Evolutionary conservation across 2,797 vertebrate genomes (phyloP).

Genomic region (Petrocephalus schoutedeni): DNA sequence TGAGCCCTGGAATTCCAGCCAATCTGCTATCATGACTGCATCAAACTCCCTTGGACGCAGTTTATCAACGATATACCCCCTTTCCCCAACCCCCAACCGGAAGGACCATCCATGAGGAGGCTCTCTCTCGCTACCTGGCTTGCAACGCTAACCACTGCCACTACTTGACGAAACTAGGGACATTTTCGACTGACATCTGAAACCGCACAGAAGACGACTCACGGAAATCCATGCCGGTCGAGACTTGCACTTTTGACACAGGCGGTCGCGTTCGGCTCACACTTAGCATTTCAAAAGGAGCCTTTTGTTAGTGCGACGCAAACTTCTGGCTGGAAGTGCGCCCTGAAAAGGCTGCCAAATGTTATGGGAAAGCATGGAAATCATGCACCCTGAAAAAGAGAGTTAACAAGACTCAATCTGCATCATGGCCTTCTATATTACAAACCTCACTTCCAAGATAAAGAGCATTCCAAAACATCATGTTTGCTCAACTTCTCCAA

Average conservation of each 20-base stretch:
- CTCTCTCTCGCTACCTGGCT: background rate
- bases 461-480: background rate
- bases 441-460: background rate
- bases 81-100: background rate
- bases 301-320: background rate
- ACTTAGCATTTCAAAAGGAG: background rate
- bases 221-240: background rate
- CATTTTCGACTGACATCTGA: slow-evolving; percentile 12
- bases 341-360: background rate
- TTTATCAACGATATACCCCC: background rate
- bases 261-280: background rate
- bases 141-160: background rate
- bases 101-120: background rate
- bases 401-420: background rate
- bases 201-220: background rate
- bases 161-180: background rate
- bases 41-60: background rate
- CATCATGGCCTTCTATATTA: background rate
- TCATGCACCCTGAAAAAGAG: background rate
- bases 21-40: background rate
- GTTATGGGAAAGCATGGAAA: background rate
- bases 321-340: background rate
- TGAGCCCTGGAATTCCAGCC: background rate
- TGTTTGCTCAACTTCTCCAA: background rate
- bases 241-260: slow-evolving; percentile 6